These are phyloP conservation scores for Eunapius fragilis DNA, from an alignment of 37 sponge, comb jelly and placozoan genomes.

Conservation along the genomic window DNA sequence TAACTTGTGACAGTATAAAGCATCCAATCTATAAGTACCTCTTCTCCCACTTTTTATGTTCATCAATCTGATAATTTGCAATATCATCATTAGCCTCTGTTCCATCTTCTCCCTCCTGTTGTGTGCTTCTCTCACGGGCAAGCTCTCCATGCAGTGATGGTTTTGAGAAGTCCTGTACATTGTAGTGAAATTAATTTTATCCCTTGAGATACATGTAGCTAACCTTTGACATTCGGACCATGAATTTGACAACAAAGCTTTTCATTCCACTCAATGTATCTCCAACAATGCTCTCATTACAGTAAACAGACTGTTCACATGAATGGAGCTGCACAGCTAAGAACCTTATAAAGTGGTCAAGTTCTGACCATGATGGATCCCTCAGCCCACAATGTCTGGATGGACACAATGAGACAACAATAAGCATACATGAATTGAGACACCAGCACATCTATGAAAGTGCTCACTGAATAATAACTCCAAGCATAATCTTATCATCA, in stretches of 20 bases:
- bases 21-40: constrained; percentile 24
- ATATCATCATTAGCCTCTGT: constrained; percentile 1
- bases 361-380: constrained; percentile 89
- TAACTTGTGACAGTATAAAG: not conserved
- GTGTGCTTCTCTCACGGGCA: not conserved
- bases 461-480: too few species aligned
- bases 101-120: not conserved
- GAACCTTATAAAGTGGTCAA: constrained; percentile 84
- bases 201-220: not conserved
- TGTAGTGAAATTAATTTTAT: not conserved
- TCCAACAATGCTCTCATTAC: constrained; percentile 36
- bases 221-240: constrained; percentile 87
- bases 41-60: constrained; percentile 67
- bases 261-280: constrained; percentile 54
- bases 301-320: constrained; percentile 71
- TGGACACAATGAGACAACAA: too few species aligned
- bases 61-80: constrained; percentile 51
- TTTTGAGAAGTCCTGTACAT: constrained; percentile 66
- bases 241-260: constrained; percentile 87
- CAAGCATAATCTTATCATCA: too few species aligned
- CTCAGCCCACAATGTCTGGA: constrained; percentile 53
- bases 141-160: constrained; percentile 57
- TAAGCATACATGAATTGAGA: too few species aligned
- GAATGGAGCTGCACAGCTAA: constrained; percentile 75
- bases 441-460: not conserved